Evolutionary conservation across 2,888 invertebrate genomes (phyloP), one percentile per base, ranked within the genome.

Genomic region (Parnassius glacialis): DNA sequence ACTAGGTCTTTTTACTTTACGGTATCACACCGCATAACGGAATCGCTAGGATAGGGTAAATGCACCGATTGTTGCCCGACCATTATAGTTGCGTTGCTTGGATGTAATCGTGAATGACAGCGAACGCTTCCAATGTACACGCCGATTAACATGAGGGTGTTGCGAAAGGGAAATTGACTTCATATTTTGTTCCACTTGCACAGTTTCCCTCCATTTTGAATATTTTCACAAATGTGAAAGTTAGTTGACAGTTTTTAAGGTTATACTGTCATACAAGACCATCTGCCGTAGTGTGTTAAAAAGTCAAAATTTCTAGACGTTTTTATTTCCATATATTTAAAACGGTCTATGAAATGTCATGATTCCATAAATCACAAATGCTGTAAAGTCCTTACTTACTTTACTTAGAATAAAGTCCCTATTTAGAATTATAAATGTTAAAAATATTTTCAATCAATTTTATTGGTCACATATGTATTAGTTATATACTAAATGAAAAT

Each of bases 151-250:
- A 53, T 64, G 64, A 62, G 67, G 67, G 70, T 65, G 69, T 73
- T 73, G 71, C 72, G 71, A 78, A 79, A 80, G 70, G 72, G 72
- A 76, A 80, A 81, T 80, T 74, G 73, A 75, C 76, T 74, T 67
- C 72, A 76, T 79, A 66, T 61, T 64, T 57, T 65, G 64, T 65
- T 65, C 51, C 55, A 44, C 34, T 25, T 58, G 50, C 13, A 11
- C 16, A 48, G 16, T 55, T 55, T 44, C 59, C 50, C 43, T 41
- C 41, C 25, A 11, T 42, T 63, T 59, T 59, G 20, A 55, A 63
- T 63, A 56, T 54, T 20, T 50, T 51, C 51, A 41, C 52, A 12
- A 11, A 20, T 43, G 50, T 59, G 59, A 59, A 56, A 59, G 59
- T 25, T 11, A 2, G 16, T 51, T 58, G 48, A 48, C 34, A 57